Percentiles rank a stretch among this genome's conserved stretches.
Conservation (phyloP, 2,113 vertebrate species). For the Caretta caretta region DNA sequence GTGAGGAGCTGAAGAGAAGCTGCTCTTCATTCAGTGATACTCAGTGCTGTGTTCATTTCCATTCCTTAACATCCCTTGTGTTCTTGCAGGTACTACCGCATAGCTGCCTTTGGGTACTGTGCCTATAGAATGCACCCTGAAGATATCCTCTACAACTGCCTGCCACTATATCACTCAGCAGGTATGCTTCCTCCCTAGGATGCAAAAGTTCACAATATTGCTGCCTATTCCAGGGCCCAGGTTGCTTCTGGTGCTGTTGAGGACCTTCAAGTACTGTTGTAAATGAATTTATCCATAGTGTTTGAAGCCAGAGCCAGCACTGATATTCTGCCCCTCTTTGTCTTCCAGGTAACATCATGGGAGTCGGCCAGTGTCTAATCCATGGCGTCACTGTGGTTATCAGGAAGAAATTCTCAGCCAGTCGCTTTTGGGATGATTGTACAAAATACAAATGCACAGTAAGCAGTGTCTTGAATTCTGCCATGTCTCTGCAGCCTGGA, state of each 20-base stretch:
- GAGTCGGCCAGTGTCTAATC: constrained; percentile 90
- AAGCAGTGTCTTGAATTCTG: constrained; percentile 58
- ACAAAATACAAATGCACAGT: constrained; percentile 90
- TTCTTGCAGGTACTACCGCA: constrained; percentile 87
- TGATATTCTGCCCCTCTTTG: background rate
- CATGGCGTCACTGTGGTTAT: constrained; percentile 90
- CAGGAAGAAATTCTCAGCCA: constrained; percentile 91
- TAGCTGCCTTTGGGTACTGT: constrained; percentile 87
- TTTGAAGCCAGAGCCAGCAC: too few species aligned
- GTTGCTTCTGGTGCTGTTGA: too few species aligned
- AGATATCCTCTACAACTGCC: constrained; percentile 88
- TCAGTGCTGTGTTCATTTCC: rapidly evolving
- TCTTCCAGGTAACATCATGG: constrained; percentile 89
- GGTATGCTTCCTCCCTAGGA: constrained; percentile 65
- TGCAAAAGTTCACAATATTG: rapidly evolving
- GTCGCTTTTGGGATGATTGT: constrained; percentile 93
- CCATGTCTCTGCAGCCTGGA: background rate
- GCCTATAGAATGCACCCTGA: constrained; percentile 80
- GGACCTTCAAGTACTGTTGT: rapidly evolving
- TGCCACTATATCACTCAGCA: constrained; percentile 92
- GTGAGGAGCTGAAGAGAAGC: constrained; percentile 62
- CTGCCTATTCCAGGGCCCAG: background rate
- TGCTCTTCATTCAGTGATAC: rapidly evolving
- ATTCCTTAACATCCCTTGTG: too few species aligned
- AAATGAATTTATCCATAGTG: rapidly evolving